Base-by-base conservation (phyloP, 2,113 vertebrate genomes). In the Aleadryas rufinucha region DNA sequence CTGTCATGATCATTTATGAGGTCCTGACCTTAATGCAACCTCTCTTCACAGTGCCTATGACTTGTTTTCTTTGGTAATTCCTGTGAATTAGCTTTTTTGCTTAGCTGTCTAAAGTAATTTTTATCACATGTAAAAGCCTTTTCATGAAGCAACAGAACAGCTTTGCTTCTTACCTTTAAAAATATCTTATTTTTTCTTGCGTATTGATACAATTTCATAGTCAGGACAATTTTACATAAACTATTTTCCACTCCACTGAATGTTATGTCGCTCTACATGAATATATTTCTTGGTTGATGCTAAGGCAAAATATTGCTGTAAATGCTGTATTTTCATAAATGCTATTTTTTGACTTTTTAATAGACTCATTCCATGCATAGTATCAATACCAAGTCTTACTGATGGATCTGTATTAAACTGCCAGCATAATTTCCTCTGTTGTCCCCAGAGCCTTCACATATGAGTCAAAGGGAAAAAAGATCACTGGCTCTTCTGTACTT, bases 231-330 rank as follows among this genome's bases (percentile, higher is more conserved):
- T 96, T 97, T 96, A 95, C 93, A 95, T 93, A 96, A 96, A 94
- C 93, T 93, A 92, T 97, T 96, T 96, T 97, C 96, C 85, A 96
- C 93, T 93, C 85, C 92, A 92, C 90, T 92, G 95, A 94, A 78
- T 52, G 37, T 93, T 95, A 78, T 89, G 95, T 89, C 11, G 6
- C 65, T 89, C 44, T 89, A 92, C 72, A 94, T 94, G 90, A 96
- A 96, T 96, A 79, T 92, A 95, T 96, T 97, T 95, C 83, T 68
- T 95, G 93, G 92, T 61, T 90, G 76, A 78, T 81, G 49, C 79
- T 23, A 89, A 92, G 60, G 65, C 76, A 96, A 90, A 96, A 94
- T 94, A 78, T 61, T 95, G 79, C 90, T 94, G 74, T 64, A 96
- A 90, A 88, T 42, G 90, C 60, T 96, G 57, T 89, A 81, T 89